Base-by-base conservation (phyloP, 2,888 invertebrate genomes). In the Agonopterix alstromeriana region DNA sequence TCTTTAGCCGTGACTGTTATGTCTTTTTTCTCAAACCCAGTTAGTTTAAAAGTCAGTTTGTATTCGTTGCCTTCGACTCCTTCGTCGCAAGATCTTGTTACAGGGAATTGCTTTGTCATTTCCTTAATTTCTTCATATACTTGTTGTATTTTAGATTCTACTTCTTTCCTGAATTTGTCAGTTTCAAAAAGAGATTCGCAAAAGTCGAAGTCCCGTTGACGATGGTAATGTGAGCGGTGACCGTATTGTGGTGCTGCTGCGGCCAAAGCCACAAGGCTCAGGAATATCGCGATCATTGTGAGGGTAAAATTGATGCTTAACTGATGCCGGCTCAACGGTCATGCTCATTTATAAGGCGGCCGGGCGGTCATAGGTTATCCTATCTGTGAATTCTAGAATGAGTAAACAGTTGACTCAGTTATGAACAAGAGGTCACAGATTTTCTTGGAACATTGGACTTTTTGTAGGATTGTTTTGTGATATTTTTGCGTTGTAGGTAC, bases 1-100 rank as follows among this genome's bases (percentile, higher is more conserved):
- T 70, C 68, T 3, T 71, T 73, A 0, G 82, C 84, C 48, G 85
- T 86, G 8, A 87, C 85, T 0, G 70, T 60, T 8, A 87, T 77
- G 7, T 87, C 85, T 17, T 76, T 76, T 44, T 82, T 80, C 0
- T 77, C 67, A 48, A 70, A 86, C 0, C 74, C 80, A 4, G 53
- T 35, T 0, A 87, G 51, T 0, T 69, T 54, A 3, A 87, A 70
- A 0, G 61, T 71, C 1, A 87, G 57, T 42, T 67, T 73, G 56
- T 83, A 86, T 36, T 78, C 61, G 43, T 73, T 68, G 7, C 76
- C 82, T 17, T 63, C 63, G 2, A 82, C 45, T 3, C 65, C 67
- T 46, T 66, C 72, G 3, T 36, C 58, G 2, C 1, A 14, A 14
- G 14, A 14, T 2, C 55, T 58, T 0, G 70, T 54, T 1, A 56